Conservation (phyloP, 2,888 invertebrate genomes). For the Pandemis heparana region DNA sequence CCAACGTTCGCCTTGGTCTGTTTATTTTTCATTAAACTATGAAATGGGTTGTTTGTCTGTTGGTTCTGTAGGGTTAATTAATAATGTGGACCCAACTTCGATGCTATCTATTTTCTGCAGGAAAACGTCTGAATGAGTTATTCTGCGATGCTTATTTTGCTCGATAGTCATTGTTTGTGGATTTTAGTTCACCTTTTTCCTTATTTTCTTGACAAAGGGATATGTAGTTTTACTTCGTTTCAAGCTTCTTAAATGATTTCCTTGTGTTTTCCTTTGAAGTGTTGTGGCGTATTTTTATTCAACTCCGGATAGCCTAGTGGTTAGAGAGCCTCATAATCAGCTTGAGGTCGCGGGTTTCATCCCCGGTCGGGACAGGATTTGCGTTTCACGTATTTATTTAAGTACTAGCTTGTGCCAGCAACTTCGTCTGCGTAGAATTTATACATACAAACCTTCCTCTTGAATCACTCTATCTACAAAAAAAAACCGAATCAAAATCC, state of each 20-base stretch:
- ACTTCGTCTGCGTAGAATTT: no score
- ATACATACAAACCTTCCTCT: no score
- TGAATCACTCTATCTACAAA: no score
- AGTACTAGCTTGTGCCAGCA: no score
- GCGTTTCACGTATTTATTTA: no score
- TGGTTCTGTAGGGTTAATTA: slow-evolving; percentile 26
- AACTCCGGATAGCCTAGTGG: background rate
- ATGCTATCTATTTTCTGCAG: slow-evolving; percentile 24
- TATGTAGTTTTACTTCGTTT: background rate
- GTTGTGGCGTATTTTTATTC: slow-evolving; percentile 1
- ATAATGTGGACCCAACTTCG: slow-evolving; percentile 19
- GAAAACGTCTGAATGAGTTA: slow-evolving; percentile 23
- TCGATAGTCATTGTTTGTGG: slow-evolving; percentile 7
- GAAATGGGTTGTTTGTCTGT: slow-evolving; percentile 33
- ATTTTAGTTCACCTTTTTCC: background rate
- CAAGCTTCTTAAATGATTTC: slow-evolving; percentile 1
- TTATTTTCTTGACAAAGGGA: slow-evolving; percentile 4
- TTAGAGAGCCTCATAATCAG: no score
- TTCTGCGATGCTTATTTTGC: slow-evolving; percentile 21
- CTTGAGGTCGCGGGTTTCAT: no score
- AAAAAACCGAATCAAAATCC: no score
- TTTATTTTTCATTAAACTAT: slow-evolving; percentile 43
- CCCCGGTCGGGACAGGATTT: no score
- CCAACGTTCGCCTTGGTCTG: slow-evolving; percentile 16
- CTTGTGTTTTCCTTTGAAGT: background rate